A percentile compares a stretch with the other conserved stretches of the same genome.
These are phyloP conservation scores for Mionectes macconnelli DNA, from an alignment of 2,113 vertebrate species.

Conservation along the genomic window DNA sequence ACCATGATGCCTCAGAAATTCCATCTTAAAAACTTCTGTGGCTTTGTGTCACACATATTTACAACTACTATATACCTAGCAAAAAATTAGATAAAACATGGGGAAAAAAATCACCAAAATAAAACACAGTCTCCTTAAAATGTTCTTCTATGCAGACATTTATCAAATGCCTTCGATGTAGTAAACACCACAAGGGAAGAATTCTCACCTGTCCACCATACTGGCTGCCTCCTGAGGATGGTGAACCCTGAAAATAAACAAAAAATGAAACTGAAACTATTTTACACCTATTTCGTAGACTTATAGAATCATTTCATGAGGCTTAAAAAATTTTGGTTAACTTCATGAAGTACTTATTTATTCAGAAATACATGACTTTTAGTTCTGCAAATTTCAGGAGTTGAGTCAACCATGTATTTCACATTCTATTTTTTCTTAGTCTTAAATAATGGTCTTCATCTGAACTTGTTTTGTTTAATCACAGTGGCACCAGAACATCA, in stretches of 20 bases:
- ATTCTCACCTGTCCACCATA: slow-evolving; percentile 39
- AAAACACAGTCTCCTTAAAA: background rate
- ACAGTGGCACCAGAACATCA: background rate
- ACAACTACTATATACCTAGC: background rate
- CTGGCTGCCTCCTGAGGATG: slow-evolving; percentile 20
- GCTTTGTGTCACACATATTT: background rate
- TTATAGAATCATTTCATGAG: background rate
- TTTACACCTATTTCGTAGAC: background rate
- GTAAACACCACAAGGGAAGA: background rate
- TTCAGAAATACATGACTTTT: background rate
- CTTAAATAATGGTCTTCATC: background rate
- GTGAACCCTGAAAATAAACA: slow-evolving; percentile 2
- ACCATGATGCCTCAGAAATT: background rate
- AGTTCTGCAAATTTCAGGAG: background rate
- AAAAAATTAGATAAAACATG: background rate
- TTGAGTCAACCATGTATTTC: background rate
- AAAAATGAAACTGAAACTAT: background rate
- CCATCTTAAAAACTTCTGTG: background rate
- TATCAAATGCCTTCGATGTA: background rate
- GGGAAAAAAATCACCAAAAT: background rate
- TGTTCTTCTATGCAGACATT: background rate
- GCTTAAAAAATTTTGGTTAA: background rate
- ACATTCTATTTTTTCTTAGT: background rate
- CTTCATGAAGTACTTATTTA: background rate
- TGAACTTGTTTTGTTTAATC: background rate